Conservation (phyloP, 1,140 invertebrate species). For the Saccostrea echinata region DNA sequence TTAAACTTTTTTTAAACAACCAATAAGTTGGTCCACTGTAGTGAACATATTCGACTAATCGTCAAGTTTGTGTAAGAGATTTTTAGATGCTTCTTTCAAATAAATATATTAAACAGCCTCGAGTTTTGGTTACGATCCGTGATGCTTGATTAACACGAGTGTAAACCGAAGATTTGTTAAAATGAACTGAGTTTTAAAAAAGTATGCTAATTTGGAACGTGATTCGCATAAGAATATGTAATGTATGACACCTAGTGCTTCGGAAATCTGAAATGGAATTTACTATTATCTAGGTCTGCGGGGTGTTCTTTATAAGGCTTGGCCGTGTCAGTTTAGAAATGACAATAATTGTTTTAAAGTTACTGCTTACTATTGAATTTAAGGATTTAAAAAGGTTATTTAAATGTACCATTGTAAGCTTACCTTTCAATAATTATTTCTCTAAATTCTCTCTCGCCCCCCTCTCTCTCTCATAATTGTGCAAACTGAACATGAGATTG, state of each 20-base stretch:
- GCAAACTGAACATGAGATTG: background rate
- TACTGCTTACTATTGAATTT: background rate
- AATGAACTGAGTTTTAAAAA: background rate
- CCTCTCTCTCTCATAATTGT: background rate
- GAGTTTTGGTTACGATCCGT: background rate
- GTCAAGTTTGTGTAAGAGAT: background rate
- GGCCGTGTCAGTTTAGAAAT: background rate
- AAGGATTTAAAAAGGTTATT: conserved; percentile 4
- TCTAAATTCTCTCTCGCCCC: background rate
- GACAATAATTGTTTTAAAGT: conserved; percentile 34
- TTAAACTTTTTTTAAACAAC: background rate
- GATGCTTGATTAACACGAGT: background rate
- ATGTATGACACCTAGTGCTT: background rate
- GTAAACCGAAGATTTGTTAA: background rate
- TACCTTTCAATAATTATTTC: background rate
- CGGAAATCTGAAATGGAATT: background rate
- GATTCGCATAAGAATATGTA: background rate
- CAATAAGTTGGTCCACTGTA: background rate
- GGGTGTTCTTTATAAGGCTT: background rate
- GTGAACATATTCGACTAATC: background rate
- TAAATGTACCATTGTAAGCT: background rate
- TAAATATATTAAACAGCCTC: background rate
- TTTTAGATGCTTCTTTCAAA: background rate
- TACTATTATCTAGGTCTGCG: background rate
- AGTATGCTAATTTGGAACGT: background rate